Base-by-base conservation (phyloP, 2,113 vertebrate species). In the Procavia capensis region DNA sequence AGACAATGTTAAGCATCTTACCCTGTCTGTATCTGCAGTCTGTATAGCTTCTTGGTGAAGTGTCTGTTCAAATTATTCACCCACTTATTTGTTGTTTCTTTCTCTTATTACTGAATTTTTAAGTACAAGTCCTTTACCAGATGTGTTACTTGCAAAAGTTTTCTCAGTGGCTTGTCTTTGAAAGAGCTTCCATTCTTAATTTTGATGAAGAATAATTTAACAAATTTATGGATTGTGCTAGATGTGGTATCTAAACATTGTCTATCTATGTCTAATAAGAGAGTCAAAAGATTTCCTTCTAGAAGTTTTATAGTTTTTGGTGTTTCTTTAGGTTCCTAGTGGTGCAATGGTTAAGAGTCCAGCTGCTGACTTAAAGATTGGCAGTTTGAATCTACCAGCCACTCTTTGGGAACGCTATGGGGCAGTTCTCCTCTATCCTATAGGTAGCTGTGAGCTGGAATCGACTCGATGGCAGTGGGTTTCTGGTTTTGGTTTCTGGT, bases 61-160 rank as follows among this genome's bases (percentile, higher is more conserved):
- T 54, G 50, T 59, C 91, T 97, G 5, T 91, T 63, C 75, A 87
- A 82, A 70, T 76, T 90, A 87, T 95, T 79, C 72, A 17, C 13
- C 22, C 27, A 50, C n/a, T 72, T 78, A 66, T 36, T 41, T 8
- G 29, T 75, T 41, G 57, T 84, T 80, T 41, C 68, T 84, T 80
- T 41, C 68, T 3, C n/a, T 64, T 54, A 4, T 85, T 85, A 66
- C 6, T 93, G 36, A 54, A 80, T 63, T 80, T 87, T 89, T 29
- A 66, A 43, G 64, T 82, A 85, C 2, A 85, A 81, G 50, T 59
- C 9, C 19, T 57, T 78, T 85, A 68, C 82, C 80, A 82, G 64
- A 76, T 47, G 66, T 47, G 27, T 81, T 50, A 57, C 63, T 78
- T 88, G 74, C 66, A 82, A 64, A 80, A 47, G 45, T 81, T 79